Conservation (phyloP, 2,888 invertebrate genomes). For the Augiades crinisus region DNA sequence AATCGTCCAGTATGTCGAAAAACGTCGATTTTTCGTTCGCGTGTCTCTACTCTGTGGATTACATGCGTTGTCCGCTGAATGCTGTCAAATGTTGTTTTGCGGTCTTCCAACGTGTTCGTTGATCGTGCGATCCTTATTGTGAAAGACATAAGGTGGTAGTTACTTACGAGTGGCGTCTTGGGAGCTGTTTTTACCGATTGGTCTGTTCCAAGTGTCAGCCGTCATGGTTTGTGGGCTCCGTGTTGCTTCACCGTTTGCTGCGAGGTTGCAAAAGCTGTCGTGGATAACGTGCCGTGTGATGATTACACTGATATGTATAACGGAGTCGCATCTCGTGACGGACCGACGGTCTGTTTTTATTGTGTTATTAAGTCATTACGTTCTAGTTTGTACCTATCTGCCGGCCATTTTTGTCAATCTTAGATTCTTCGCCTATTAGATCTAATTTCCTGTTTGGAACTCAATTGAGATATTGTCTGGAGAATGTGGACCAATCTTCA, state of each 20-base stretch:
- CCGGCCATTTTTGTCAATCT: constrained; percentile 34
- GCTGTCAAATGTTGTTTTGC: constrained; percentile 28
- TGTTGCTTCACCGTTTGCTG: constrained; percentile 60
- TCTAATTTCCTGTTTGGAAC: constrained; percentile 23
- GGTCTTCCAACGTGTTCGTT: constrained; percentile 28
- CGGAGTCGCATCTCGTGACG: constrained; percentile 59
- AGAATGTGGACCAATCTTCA: neutral
- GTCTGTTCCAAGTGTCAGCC: constrained; percentile 57
- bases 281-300: constrained; percentile 55
- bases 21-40: constrained; percentile 22
- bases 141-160: neutral
- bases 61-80: constrained; percentile 32
- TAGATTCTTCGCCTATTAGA: constrained; percentile 25
- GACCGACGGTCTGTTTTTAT: constrained; percentile 35
- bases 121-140: neutral
- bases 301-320: constrained; percentile 66
- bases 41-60: constrained; percentile 36
- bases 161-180: neutral
- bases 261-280: constrained; percentile 72
- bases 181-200: constrained; percentile 25
- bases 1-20: constrained; percentile 29
- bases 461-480: constrained; percentile 19
- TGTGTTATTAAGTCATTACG: constrained; percentile 37
- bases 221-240: constrained; percentile 59
- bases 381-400: constrained; percentile 27